These are phyloP conservation scores for Apis florea DNA, from an alignment of 1,140 invertebrate genomes.

Conservation along the genomic window DNA sequence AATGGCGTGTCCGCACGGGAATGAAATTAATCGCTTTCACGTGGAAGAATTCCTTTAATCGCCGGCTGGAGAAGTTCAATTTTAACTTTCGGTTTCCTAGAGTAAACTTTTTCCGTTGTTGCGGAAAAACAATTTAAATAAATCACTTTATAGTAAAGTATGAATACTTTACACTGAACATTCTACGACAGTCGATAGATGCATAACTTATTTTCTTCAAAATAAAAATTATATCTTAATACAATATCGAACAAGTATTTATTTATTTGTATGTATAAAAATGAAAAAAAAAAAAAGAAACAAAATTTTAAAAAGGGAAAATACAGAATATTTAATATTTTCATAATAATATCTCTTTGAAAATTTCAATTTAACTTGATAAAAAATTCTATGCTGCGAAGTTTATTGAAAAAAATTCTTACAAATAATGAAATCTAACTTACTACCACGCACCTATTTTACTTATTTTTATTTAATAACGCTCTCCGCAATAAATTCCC, in stretches of 20 bases:
- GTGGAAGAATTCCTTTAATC: background rate
- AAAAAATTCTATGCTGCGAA: no score
- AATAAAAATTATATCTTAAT: background rate
- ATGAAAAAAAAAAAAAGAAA: no score
- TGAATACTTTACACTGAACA: background rate
- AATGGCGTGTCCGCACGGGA: background rate
- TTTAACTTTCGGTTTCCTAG: slow-evolving; percentile 4
- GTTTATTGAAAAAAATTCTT: background rate
- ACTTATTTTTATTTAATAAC: background rate
- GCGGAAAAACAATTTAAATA: slow-evolving; percentile 2
- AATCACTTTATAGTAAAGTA: background rate
- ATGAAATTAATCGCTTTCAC: slow-evolving; percentile 1
- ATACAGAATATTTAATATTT: no score
- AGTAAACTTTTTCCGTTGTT: slow-evolving; percentile 12
- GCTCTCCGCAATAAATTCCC: background rate
- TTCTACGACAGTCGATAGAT: background rate
- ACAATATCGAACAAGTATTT: background rate
- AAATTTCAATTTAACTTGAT: no score
- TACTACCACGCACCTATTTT: background rate
- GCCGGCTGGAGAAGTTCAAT: background rate
- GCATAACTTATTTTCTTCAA: background rate
- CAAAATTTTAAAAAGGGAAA: no score
- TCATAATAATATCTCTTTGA: no score
- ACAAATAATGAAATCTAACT: background rate
- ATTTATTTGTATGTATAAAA: no score